Evolutionary conservation across 2,888 invertebrate genomes (phyloP).

Genomic region (Drosophila ezoana): DNA sequence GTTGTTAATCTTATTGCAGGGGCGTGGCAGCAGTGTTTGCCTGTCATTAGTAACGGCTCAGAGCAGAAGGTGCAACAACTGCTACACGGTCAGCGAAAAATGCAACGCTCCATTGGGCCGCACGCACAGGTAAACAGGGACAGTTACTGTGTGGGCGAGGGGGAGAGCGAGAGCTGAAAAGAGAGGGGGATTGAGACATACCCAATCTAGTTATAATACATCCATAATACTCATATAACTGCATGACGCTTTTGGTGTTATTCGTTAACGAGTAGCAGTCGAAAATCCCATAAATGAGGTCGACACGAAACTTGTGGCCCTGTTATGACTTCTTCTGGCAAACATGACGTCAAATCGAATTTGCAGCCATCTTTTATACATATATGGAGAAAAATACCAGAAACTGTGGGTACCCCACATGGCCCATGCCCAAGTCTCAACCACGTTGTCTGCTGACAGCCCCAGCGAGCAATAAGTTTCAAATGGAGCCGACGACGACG

Average conservation of each 20-base stretch:
- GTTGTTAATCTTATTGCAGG: slow-evolving; percentile 27
- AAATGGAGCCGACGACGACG: slow-evolving; percentile 67
- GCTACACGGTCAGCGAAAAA: slow-evolving; percentile 46
- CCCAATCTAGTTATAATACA: slow-evolving; percentile 7
- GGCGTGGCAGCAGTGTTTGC: slow-evolving; percentile 61
- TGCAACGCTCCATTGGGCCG: slow-evolving; percentile 52
- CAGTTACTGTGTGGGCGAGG: not conserved
- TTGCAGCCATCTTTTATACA: slow-evolving; percentile 38
- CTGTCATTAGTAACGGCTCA: slow-evolving; percentile 68
- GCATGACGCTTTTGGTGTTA: slow-evolving; percentile 12
- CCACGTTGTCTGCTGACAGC: slow-evolving; percentile 64
- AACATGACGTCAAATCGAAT: slow-evolving; percentile 59
- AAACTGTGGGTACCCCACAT: slow-evolving; percentile 31
- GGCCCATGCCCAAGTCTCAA: slow-evolving; percentile 28
- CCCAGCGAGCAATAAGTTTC: slow-evolving; percentile 75
- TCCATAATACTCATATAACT: slow-evolving; percentile 16
- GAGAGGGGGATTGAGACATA: not conserved
- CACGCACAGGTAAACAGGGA: slow-evolving; percentile 31
- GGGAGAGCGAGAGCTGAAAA: not conserved
- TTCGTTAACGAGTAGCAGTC: slow-evolving; percentile 10
- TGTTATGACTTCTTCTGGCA: slow-evolving; percentile 32
- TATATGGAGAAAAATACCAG: slow-evolving; percentile 47
- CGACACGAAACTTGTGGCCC: slow-evolving; percentile 55
- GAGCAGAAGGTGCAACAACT: slow-evolving; percentile 55
- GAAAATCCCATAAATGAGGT: slow-evolving; percentile 29